Percentiles rank a stretch among this genome's conserved stretches.
phyloP scores from a whole-genome alignment of 2,113 vertebrate genomes.

The Nicator chloris region DNA sequence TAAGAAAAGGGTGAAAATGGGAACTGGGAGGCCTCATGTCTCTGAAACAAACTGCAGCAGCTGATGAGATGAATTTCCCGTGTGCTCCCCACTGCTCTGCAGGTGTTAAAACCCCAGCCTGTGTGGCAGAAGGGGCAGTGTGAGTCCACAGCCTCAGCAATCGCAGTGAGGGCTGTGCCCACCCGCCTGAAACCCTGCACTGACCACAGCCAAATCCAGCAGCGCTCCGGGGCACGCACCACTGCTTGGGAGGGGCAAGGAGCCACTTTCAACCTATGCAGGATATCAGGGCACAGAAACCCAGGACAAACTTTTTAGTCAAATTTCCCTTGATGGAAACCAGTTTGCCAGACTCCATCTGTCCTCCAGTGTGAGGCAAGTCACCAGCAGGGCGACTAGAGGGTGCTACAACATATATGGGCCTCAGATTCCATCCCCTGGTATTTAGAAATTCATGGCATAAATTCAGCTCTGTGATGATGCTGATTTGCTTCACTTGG shows the following conservation, averaged over 20 bases:
- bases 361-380: not conserved
- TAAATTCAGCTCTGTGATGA: not conserved
- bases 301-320: not conserved
- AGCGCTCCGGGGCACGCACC: rapidly evolving
- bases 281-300: not conserved
- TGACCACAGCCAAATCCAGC: not conserved
- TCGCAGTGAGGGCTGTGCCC: rapidly evolving
- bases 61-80: rapidly evolving
- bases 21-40: not conserved
- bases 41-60: not conserved
- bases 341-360: not conserved
- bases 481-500: not conserved
- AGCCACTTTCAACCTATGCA: not conserved
- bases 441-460: not conserved
- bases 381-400: not conserved
- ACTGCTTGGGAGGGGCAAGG: not conserved
- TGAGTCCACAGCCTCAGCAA: not conserved
- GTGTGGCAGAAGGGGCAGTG: rapidly evolving
- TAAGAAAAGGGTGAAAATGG: not conserved
- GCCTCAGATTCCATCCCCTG: not conserved
- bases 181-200: rapidly evolving
- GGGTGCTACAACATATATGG: conserved; percentile 2
- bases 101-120: rapidly evolving
- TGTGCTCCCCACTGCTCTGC: not conserved
- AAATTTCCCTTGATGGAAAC: not conserved